Conservation (phyloP, 2,888 invertebrate species). For the Cheiracanthium punctorium region DNA sequence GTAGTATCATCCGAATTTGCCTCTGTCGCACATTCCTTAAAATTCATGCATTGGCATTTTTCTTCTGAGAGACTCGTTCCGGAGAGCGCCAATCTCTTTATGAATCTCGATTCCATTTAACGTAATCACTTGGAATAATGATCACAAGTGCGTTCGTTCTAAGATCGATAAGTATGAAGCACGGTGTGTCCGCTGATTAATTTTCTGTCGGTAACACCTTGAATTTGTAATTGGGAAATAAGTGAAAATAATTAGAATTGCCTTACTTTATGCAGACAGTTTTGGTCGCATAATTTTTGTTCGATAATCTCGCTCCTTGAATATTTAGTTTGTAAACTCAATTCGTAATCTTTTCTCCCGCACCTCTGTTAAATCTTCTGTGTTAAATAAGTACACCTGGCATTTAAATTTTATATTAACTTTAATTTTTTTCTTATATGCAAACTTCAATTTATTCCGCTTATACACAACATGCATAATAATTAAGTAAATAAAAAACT, state of each 20-base stretch:
- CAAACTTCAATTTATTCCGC: no score
- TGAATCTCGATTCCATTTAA: constrained; percentile 5
- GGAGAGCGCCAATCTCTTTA: neutral
- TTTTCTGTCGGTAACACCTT: neutral
- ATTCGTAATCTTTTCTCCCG: no score
- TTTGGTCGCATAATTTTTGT: neutral
- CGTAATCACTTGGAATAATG: neutral
- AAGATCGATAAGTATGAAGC: neutral
- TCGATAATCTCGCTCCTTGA: neutral
- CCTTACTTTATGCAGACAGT: neutral
- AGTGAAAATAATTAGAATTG: neutral
- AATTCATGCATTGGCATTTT: neutral
- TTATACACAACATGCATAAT: no score
- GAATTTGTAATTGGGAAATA: neutral
- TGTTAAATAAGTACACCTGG: no score
- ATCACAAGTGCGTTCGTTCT: neutral
- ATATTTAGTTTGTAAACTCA: no score
- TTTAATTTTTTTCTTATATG: no score
- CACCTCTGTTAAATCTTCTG: no score
- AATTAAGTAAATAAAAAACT: no score
- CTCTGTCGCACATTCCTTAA: neutral
- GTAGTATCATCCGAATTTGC: no score
- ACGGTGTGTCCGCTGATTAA: neutral
- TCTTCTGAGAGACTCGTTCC: neutral
- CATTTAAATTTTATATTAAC: no score